Conservation (phyloP, 2,113 vertebrate species). For the Meriones unguiculatus region DNA sequence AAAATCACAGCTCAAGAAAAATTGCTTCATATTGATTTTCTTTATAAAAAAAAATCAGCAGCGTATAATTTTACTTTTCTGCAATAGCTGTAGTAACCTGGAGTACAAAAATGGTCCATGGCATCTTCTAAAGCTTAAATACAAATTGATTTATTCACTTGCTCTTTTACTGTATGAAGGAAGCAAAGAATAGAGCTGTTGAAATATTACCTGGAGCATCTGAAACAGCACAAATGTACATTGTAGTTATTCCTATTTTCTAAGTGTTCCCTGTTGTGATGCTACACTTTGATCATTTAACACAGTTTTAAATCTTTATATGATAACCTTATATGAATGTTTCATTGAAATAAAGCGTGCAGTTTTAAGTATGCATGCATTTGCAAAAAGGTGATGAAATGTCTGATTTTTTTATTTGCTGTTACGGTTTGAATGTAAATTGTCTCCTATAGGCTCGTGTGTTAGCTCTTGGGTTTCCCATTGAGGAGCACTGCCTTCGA, state of each 20-base stretch:
- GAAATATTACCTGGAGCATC: conserved; percentile 1
- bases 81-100: conserved; percentile 20
- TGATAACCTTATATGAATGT: background rate
- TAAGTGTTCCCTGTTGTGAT: background rate
- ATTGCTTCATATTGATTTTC: conserved; percentile 74
- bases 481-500: too few species aligned
- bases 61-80: conserved; percentile 69
- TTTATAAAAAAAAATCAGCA: conserved; percentile 40
- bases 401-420: background rate
- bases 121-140: conserved; percentile 57
- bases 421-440: background rate
- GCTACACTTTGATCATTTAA: background rate
- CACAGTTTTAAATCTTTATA: background rate
- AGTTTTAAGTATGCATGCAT: background rate
- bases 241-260: background rate
- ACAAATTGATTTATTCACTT: conserved; percentile 63
- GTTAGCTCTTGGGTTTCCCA: background rate
- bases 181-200: conserved; percentile 30
- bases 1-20: conserved; percentile 74
- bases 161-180: conserved; percentile 32
- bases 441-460: background rate
- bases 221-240: background rate
- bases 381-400: background rate
- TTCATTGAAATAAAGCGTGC: background rate
- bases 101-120: conserved; percentile 11